A percentile compares a stretch with the other conserved stretches of the same genome.
These are phyloP conservation scores for Lacerta bilineata DNA, from an alignment of 2,797 vertebrate genomes.

Conservation along the genomic window DNA sequence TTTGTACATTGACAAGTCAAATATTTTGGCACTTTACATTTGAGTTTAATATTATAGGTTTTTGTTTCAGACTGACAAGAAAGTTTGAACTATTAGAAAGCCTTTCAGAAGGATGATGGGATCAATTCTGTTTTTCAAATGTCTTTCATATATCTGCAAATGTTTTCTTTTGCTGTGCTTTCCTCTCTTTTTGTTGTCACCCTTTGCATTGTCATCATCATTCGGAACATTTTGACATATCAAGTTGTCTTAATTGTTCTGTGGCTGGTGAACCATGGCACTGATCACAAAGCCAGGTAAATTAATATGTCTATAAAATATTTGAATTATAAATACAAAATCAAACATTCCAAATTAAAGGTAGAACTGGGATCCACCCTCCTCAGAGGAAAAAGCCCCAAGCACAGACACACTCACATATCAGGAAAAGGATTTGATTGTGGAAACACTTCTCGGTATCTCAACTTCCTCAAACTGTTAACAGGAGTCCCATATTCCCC, in stretches of 20 bases:
- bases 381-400: no score
- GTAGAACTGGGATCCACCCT: no score
- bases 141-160: neutral
- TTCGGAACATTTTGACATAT: no score
- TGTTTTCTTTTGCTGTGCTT: neutral
- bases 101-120: neutral
- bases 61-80: conserved; percentile 16
- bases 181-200: neutral
- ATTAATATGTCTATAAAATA: neutral
- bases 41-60: neutral
- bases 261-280: neutral
- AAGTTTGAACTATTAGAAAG: neutral
- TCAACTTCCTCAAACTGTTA: no score
- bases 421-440: no score
- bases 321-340: neutral
- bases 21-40: neutral
- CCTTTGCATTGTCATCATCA: no score
- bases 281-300: neutral
- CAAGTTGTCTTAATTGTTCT: neutral
- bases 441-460: no score
- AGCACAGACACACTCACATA: no score
- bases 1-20: conserved; percentile 36
- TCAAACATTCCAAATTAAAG: neutral
- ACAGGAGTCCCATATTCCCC: no score
- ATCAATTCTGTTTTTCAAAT: neutral